Conservation (phyloP, 2,888 invertebrate genomes). For the Rambutsinella grinnellia region DNA sequence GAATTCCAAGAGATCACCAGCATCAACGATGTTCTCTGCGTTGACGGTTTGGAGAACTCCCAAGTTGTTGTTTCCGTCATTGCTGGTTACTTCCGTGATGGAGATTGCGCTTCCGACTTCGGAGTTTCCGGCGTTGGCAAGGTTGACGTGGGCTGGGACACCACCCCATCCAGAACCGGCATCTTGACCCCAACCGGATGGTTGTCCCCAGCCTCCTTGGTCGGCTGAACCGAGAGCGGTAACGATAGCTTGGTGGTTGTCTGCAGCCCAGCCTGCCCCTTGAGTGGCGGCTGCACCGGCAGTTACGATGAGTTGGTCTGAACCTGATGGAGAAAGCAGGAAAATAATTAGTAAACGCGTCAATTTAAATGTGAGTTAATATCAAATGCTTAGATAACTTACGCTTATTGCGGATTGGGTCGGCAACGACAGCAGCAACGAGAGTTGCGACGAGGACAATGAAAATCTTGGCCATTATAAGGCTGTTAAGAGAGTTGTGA, state of each 20-base stretch:
- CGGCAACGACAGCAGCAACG: constrained; percentile 31
- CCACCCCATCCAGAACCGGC: constrained; percentile 5
- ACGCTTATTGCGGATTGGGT: constrained; percentile 39
- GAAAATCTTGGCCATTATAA: constrained; percentile 26
- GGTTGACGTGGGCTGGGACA: constrained; percentile 24
- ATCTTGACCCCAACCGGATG: not conserved
- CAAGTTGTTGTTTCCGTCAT: constrained; percentile 16
- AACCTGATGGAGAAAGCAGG: no score
- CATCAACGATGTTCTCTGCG: constrained; percentile 9
- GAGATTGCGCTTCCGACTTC: constrained; percentile 10
- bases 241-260: constrained; percentile 19
- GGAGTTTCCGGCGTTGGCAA: constrained; percentile 13
- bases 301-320: constrained; percentile 1
- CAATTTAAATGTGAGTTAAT: not conserved
- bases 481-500: not conserved
- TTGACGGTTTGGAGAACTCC: constrained; percentile 12
- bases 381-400: constrained; percentile 8
- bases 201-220: constrained; percentile 14
- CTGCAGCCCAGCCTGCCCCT: constrained; percentile 16
- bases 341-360: not conserved
- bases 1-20: constrained; percentile 8
- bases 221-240: constrained; percentile 21
- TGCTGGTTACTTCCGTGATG: constrained; percentile 29
- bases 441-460: constrained; percentile 9
- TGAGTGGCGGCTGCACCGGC: constrained; percentile 18